Conservation (phyloP, 2,113 vertebrate genomes). For the Ardeotis arabs region DNA sequence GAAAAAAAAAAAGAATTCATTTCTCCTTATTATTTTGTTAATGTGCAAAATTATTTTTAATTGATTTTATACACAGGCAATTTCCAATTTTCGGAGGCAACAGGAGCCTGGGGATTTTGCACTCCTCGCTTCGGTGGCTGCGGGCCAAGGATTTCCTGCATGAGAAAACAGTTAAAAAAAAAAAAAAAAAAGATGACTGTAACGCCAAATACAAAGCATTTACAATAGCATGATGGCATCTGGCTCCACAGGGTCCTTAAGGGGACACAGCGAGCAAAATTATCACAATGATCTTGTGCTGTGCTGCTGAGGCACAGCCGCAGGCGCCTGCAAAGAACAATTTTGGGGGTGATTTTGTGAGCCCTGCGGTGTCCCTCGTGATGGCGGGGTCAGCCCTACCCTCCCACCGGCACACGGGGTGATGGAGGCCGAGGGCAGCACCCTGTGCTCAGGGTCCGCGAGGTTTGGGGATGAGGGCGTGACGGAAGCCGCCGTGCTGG, state of each 20-base stretch:
- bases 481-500: rapidly evolving
- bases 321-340: rapidly evolving
- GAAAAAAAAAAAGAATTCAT: not conserved
- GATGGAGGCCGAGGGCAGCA: not conserved
- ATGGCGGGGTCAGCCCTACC: not conserved
- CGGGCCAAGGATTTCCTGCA: not conserved
- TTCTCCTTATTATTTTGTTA: not conserved
- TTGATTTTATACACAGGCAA: not conserved
- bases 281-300: rapidly evolving
- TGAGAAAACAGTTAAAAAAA: not conserved
- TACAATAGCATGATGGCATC: not conserved
- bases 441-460: rapidly evolving
- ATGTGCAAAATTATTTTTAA: not conserved
- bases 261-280: rapidly evolving
- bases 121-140: not conserved
- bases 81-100: not conserved
- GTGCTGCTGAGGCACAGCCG: not conserved
- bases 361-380: rapidly evolving
- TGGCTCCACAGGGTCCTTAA: not conserved
- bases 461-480: rapidly evolving
- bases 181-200: not conserved
- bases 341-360: too few species aligned
- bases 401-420: rapidly evolving
- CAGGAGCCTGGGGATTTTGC: not conserved
- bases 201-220: not conserved